Conservation (phyloP, 2,113 vertebrate genomes). For the human (Homo sapiens) region GRCh38 chr2:56582001-56582500, state of each 20-base stretch:
- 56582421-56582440: conserved; percentile 38
- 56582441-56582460: conserved; percentile 23
- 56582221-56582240: conserved; percentile 30
- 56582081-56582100: not conserved
- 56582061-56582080: conserved; percentile 27
- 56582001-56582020: not conserved
- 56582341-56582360: not conserved
- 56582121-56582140: not conserved
- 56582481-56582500: not conserved
- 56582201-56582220: not conserved
- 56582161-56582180: conserved; percentile 11
- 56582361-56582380: not conserved
- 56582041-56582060: not conserved
- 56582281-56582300: not conserved
- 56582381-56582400: conserved; percentile 15
- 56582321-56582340: not conserved
- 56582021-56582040: not conserved
- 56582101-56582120: not conserved
- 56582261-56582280: not conserved
- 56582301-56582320: not conserved
- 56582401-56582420: not conserved
- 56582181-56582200: conserved; percentile 37
- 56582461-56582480: conserved; percentile 18
- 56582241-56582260: not conserved
- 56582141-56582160: not conserved